Base-by-base conservation (phyloP, 2,888 invertebrate species). In the Encarsia formosa region DNA sequence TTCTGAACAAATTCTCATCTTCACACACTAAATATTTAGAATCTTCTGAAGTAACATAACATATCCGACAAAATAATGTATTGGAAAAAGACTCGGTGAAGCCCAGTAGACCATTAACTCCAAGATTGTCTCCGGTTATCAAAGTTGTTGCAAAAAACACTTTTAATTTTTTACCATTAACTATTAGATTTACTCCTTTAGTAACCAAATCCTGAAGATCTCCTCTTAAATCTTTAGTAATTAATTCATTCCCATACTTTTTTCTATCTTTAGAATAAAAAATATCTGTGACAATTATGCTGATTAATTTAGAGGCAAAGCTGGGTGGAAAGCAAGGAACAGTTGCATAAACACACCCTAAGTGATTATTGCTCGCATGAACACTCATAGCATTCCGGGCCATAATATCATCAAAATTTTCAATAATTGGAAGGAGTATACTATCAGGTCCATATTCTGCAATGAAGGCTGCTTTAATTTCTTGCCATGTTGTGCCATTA, bases 21-120 rank as follows among this genome's bases (percentile, higher is more conserved):
- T 55, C 51, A 41, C 43, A 31, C 8, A 44, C 34, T 38, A 32
- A 16, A 2, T 23, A 22, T 35, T 34, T 22, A 13, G 13, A 18
- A 6, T 44, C 34, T 19, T 32, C 19, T 24, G 44, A 23, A 19
- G 20, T 35, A 5, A 43, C 49, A 37, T 55, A 48, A 49, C 55
- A 55, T 2, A 52, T 44, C 23, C 51, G 22, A 24, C 51, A 55
- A 29, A 5, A 55, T 16, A 23, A n/a, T 2, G 40, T 38, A 9
- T 2, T 3, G 18, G 32, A 11, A 52, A 57, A 57, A 11, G 45
- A 51, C 29, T 49, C 39, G 2, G 42, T 31, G 39, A 53, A 56
- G 2, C 48, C 56, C n/a, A 53, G 45, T n/a, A 56, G 50, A n/a
- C 37, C 16, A 13, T 56, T 56, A 2, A 49, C 19, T 1, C 53